Base-by-base conservation (phyloP, 2,888 invertebrate genomes). In the Drosophila anomalata region DNA sequence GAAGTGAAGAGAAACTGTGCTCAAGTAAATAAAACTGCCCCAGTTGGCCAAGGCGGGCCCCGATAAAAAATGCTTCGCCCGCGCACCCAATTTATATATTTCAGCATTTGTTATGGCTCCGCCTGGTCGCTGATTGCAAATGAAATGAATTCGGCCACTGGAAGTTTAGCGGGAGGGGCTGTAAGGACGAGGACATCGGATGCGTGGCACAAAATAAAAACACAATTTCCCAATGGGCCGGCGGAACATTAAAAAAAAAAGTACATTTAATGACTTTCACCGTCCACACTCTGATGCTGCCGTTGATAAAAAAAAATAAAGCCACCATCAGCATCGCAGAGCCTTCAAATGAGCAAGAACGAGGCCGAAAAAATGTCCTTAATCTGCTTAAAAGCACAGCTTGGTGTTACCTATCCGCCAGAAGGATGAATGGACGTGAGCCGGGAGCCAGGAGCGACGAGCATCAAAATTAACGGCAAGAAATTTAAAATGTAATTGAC, bases 401-500 rank as follows among this genome's bases (percentile, higher is more conserved):
- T 48, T 39, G 24, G 31, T 6, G 42, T 41, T 39, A 50, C 36
- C 47, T 54, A 47, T 54, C 63, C 47, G 62, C 24, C 33, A 46
- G 31, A 47, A 39, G 63, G 46, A 44, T 22, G 22, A 11, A 44
- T 22, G 44, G 22, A 22, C 42, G 20, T 8, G 31, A 14, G 31
- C 39, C 62, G 61, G 52, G 57, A 53, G 60, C 50, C 56, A 46
- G 61, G 55, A 54, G 60, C 52, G 52, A 65, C 20, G 53, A 51
- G 56, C 78, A 82, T 85, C 72, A 75, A 85, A 83, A 83, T 82
- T 82, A 85, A 82, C 79, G 80, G 70, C 82, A 72, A 76, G 72
- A 79, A 85, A 78, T 82, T 85, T 85, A 76, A 76, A 81, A 78
- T 75, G 86, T 83, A 86, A 82, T 86, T 83, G 86, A 81, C 83